Base-by-base conservation (phyloP, 2,888 invertebrate genomes). In the Xylocampa areola region DNA sequence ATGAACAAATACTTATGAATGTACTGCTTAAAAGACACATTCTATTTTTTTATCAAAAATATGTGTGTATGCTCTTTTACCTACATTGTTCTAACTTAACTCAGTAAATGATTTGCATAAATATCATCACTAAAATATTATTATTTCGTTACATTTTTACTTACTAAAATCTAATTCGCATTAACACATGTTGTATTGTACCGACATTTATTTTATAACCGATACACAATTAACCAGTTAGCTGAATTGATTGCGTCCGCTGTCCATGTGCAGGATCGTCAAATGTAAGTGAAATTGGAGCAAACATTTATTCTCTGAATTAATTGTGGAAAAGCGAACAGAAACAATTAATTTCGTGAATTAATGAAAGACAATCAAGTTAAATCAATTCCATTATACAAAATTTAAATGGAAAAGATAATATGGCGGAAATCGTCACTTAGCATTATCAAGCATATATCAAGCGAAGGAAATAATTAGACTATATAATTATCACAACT, bases 171-270 rank as follows among this genome's bases (percentile, higher is more conserved):
- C 14, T 39, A 4, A 25, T 23, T 21, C 3, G 4, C 14, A 19
- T 6, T 63, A 13, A 4, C 29, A 43, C 69, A 69, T 66, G 32
- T 79, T 73, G 85, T 53, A 72, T 83, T 53, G 76, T 37, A 35
- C 69, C 65, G 50, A 85, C 84, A 79, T 74, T 65, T 75, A 77
- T 83, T 86, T 85, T 82, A 81, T 81, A 84, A 87, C 68, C 79
- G 77, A 72, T 77, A 82, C 71, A 74, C 89, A 92, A 93, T 93
- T 93, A 92, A 83, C 86, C 76, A 85, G 87, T 93, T 93, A 89
- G 73, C 83, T 86, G 79, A 93, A 92, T 93, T 89, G 91, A 89
- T 91, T 88, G 78, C 84, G 83, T 93, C 93, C 93, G 90, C 75
- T 77, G 40, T 33, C 37, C 53, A 63, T 59, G 49, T 55, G 68